Base-by-base conservation (phyloP, 2,113 vertebrate species). In the Grus americana region DNA sequence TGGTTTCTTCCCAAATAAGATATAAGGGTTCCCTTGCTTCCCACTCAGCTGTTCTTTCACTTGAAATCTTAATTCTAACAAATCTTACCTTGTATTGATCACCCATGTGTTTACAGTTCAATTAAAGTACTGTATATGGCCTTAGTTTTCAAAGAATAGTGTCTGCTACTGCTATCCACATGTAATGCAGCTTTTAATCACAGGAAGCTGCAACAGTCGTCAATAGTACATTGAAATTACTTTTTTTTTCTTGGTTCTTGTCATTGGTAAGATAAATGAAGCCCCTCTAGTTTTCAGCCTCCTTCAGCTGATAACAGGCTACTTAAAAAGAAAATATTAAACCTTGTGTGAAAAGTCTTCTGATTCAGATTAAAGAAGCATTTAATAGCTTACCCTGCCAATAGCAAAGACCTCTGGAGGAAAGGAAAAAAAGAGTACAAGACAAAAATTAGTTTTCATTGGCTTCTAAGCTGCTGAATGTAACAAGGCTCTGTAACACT, bases 251-350 rank as follows among this genome's bases (percentile, higher is more conserved):
- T 32, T 32, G 40, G 14, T 94, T 66, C 79, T 86, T 97, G 79
- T 92, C 90, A 92, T 29, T 95, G 72, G 61, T 70, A 90, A 97
- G 75, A 96, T 59, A 95, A 97, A 97, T 79, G 52, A 95, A 91
- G 36, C 49, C 47, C 90, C 67, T 91, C 42, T 68, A 94, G 72
- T 87, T 94, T 82, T 55, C 3, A 17, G 63, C 29, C 67, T 95
- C 57, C 40, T 95, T 92, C 90, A 78, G 27, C 21, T 92, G 83
- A 92, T 49, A 57, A 63, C n/a, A 90, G n/a, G 15, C 21, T 83
- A 62, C 67, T 92, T 88, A 54, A 94, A 96, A 88, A 85, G 74
- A 86, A 92, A 92, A 80, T 92, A 85, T 91, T 92, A 94, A 92
- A 86, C 13, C 34, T 83, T 80, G 11, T 59, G 29, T 68, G 40